Percentiles rank a stretch among this genome's conserved stretches.
phyloP scores from a whole-genome alignment of 2,888 invertebrate genomes.

The Drosophila paranaensis region DNA sequence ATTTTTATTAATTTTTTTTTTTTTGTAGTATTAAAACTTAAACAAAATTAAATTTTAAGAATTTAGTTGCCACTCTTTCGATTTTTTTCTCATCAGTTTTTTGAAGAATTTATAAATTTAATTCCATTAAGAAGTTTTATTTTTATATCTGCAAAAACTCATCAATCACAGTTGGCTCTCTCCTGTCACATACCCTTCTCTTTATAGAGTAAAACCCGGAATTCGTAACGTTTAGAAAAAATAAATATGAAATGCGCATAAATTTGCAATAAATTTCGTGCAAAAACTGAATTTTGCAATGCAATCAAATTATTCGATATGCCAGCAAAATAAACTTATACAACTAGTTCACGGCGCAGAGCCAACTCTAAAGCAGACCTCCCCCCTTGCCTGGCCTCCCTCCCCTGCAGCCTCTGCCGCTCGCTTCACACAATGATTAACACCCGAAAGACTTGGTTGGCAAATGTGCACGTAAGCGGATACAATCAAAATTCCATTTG shows the following conservation, averaged over 20 bases:
- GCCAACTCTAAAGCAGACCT: not conserved
- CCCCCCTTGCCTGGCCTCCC: not conserved
- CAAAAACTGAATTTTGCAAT: constrained; percentile 24
- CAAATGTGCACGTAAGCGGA: constrained; percentile 75
- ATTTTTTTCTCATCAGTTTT: not conserved
- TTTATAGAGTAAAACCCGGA: constrained; percentile 2
- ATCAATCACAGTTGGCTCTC: constrained; percentile 6
- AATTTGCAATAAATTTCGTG: constrained; percentile 26
- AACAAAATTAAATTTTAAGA: too few species aligned
- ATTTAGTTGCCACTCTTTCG: too few species aligned
- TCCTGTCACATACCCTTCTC: not conserved
- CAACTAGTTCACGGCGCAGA: constrained; percentile 33
- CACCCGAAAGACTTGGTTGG: constrained; percentile 44
- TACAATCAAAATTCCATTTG: constrained; percentile 80
- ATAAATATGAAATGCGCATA: constrained; percentile 49
- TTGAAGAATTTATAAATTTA: not conserved
- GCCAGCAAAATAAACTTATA: constrained; percentile 48
- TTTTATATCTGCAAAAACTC: not conserved
- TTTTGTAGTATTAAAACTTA: too few species aligned
- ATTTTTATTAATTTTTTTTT: too few species aligned
- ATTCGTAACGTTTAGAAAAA: constrained; percentile 36
- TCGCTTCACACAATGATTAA: constrained; percentile 46
- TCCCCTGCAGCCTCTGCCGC: too few species aligned
- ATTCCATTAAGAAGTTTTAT: not conserved
- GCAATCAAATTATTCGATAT: constrained; percentile 45